Evolutionary conservation across 2,888 invertebrate genomes (phyloP).

Genomic region (Ormyrus nitidulus): DNA sequence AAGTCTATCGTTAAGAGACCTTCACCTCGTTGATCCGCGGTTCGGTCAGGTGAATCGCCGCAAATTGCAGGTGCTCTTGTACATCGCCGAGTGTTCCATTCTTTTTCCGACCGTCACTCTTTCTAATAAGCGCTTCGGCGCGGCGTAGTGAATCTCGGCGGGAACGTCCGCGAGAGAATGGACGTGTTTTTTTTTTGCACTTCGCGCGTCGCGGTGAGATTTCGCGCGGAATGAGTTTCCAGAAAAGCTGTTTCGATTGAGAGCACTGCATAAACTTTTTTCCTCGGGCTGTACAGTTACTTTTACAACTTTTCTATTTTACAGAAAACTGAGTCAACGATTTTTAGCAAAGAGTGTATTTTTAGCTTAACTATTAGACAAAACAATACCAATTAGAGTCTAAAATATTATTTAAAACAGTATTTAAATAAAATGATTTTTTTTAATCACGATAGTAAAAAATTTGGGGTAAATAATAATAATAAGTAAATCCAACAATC

Average conservation of each 20-base stretch:
- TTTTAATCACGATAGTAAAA: too few relatives aligned
- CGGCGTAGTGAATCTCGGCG: slow-evolving; percentile 6
- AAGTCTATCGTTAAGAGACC: slow-evolving; percentile 1
- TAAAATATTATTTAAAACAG: too few relatives aligned
- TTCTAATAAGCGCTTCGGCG: slow-evolving; percentile 29
- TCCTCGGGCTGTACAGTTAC: not conserved
- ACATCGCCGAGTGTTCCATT: slow-evolving; percentile 5
- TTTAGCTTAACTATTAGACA: too few relatives aligned
- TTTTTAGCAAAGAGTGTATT: too few relatives aligned
- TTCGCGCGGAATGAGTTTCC: slow-evolving; percentile 26
- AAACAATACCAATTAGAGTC: too few relatives aligned
- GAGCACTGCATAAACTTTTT: not conserved
- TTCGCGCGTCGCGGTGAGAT: not conserved
- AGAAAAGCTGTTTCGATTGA: slow-evolving; percentile 11
- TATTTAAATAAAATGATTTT: too few relatives aligned
- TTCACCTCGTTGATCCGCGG: slow-evolving; percentile 47
- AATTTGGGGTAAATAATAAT: too few relatives aligned
- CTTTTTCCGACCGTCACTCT: slow-evolving; percentile 34
- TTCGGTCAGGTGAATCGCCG: slow-evolving; percentile 31
- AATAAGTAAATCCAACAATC: too few relatives aligned
- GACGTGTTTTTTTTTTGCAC: not conserved
- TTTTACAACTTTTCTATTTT: too few relatives aligned
- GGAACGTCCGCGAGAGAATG: not conserved
- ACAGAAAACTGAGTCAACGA: too few relatives aligned
- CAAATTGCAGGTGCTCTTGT: slow-evolving; percentile 41